Evolutionary conservation across 1,140 invertebrate species (phyloP).

Genomic region (Drosophila rhopaloa): DNA sequence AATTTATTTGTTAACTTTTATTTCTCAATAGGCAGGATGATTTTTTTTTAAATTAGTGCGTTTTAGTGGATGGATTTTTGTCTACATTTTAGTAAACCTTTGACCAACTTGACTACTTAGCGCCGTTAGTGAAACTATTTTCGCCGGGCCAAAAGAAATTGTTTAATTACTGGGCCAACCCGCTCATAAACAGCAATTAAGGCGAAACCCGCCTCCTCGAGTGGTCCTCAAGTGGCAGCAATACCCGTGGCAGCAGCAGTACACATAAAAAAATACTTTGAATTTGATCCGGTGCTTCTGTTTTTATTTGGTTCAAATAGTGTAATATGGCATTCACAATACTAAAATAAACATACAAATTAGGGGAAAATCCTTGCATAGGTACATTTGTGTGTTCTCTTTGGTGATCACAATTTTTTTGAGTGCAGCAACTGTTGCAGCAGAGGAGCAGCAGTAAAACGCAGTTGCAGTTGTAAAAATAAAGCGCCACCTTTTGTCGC

Average conservation of each 20-base stretch:
- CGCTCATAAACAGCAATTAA: slow-evolving; percentile 81
- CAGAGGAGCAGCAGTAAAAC: slow-evolving; percentile 5
- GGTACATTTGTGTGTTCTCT: no score
- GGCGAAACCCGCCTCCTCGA: slow-evolving; percentile 35
- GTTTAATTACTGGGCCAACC: slow-evolving; percentile 72
- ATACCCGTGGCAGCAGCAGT: slow-evolving; percentile 7
- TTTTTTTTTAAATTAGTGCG: slow-evolving; percentile 21
- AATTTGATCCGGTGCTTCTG: no score
- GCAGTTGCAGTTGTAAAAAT: slow-evolving; percentile 45
- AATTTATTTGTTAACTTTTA: slow-evolving; percentile 46
- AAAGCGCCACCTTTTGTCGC: slow-evolving; percentile 70
- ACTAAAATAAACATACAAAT: no score
- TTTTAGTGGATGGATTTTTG: slow-evolving; percentile 6
- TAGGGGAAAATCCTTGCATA: no score
- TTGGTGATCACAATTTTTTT: background rate
- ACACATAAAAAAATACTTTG: background rate
- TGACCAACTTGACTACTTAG: background rate
- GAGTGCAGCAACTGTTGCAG: slow-evolving; percentile 21
- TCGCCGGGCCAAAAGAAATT: slow-evolving; percentile 50
- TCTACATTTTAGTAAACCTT: background rate
- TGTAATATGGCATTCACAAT: no score
- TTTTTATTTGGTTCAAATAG: no score
- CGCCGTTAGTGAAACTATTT: slow-evolving; percentile 10
- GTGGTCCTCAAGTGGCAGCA: slow-evolving; percentile 38
- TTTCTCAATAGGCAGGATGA: slow-evolving; percentile 38